A percentile compares a stretch with the other conserved stretches of the same genome.
Evolutionary conservation across 2,113 vertebrate species (phyloP).

Genomic region (Columba livia): DNA sequence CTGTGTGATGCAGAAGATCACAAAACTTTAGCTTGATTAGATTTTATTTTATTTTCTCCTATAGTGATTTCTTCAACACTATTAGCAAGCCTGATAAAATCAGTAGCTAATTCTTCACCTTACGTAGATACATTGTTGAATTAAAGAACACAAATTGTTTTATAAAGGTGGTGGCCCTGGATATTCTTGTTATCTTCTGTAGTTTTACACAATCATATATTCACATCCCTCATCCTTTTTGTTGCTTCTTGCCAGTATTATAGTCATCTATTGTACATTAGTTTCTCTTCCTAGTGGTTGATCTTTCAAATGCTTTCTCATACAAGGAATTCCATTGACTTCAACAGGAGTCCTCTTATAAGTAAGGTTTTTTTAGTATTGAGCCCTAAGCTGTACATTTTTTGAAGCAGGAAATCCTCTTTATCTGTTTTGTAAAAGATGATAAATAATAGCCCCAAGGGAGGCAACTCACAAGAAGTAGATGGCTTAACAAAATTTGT

Average conservation of each 20-base stretch:
- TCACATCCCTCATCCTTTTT: not conserved
- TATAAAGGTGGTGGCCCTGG: not conserved
- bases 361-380: not conserved
- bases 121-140: not conserved
- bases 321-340: not conserved
- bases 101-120: not conserved
- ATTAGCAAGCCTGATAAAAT: not conserved
- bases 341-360: not conserved
- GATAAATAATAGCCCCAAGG: not conserved
- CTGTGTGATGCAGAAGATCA: not conserved
- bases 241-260: not conserved
- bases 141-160: not conserved
- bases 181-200: not conserved
- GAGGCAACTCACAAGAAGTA: not conserved
- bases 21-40: not conserved
- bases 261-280: not conserved
- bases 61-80: not conserved
- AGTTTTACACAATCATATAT: not conserved
- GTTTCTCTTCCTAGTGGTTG: not conserved
- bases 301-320: not conserved
- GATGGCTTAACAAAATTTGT: not conserved
- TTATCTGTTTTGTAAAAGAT: conserved; percentile 21
- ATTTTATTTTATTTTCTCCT: not conserved
- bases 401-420: conserved; percentile 28
- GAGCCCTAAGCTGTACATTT: not conserved